Evolutionary conservation across 2,113 vertebrate species (phyloP).

Genomic region (Macroglossus sobrinus): DNA sequence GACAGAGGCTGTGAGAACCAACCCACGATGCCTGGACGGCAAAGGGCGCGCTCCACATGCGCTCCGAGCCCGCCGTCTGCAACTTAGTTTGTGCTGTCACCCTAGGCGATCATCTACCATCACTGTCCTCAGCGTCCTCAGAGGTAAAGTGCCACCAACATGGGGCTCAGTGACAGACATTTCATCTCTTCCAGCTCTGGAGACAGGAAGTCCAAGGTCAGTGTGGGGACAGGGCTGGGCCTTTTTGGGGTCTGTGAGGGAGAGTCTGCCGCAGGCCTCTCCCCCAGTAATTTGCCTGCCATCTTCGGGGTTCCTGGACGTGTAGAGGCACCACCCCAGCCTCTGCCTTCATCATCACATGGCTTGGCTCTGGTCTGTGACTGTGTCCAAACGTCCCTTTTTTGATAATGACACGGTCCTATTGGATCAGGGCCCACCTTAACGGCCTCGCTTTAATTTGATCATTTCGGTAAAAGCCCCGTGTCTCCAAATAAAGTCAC

Average conservation of each 20-base stretch:
- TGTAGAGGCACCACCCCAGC: not conserved
- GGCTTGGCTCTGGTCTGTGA: rapidly evolving
- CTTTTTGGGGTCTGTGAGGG: rapidly evolving
- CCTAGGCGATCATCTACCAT: rapidly evolving
- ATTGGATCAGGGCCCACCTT: not conserved
- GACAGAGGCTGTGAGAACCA: not conserved
- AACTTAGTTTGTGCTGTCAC: rapidly evolving
- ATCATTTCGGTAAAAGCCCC: not conserved
- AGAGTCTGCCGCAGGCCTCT: no score
- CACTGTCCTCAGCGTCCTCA: not conserved
- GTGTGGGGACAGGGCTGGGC: rapidly evolving
- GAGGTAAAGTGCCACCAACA: not conserved
- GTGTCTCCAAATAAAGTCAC: not conserved
- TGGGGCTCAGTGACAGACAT: not conserved
- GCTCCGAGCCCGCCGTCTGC: rapidly evolving
- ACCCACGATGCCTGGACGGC: rapidly evolving
- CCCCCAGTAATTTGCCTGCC: rapidly evolving
- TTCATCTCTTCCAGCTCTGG: rapidly evolving
- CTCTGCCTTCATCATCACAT: not conserved
- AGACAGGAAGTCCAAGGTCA: not conserved
- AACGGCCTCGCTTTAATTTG: not conserved
- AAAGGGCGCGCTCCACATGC: rapidly evolving
- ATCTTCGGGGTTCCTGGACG: not conserved
- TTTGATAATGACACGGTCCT: not conserved
- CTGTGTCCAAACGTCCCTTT: not conserved